Base-by-base conservation (phyloP, 2,888 invertebrate species). In the Platycnemis pennipes region DNA sequence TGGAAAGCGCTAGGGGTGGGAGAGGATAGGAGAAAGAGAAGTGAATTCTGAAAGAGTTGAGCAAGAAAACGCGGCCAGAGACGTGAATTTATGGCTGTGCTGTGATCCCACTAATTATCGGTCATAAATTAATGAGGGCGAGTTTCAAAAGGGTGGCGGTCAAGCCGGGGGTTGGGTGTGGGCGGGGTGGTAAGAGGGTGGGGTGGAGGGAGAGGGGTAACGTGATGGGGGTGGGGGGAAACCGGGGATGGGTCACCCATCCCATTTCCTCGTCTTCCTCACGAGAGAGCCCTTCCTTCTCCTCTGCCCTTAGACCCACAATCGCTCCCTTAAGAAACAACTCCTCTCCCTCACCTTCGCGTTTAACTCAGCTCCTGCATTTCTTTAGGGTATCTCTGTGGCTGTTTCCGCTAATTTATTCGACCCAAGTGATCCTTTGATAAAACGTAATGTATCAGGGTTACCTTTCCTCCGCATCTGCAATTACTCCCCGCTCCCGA, bases 31-130 rank as follows among this genome's bases (percentile, higher is more conserved):
- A 42, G 89, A 89, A 42, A 42, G 89, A 49, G 46, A 53, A 89
- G 89, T 37, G 89, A 91, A 91, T 91, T 91, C 37, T n/a, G 63
- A 91, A 91, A 69, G 63, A 69, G 63, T 56, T 37, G 77, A 63
- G 91, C 69, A 69, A 44, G 63, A 63, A 56, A 91, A 91, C 42
- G 63, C 44, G 63, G 63, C 44, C 69, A 26, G 44, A 44, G 91
- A 91, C 91, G 91, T 91, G 91, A 45, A 91, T 91, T 91, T 91
- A 91, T 91, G 42, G 91, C 91, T 91, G 91, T 91, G 91, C 63
- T 91, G 91, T 91, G 91, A 91, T 91, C 56, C 91, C 63, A 91
- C 91, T 91, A 91, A 91, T 91, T 91, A 91, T 91, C 91, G 91
- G 91, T 91, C 91, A 91, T 91, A 45, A 87, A 87, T 87, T 87